Evolutionary conservation across 2,113 vertebrate species (phyloP).

Genomic region (Promerops cafer): DNA sequence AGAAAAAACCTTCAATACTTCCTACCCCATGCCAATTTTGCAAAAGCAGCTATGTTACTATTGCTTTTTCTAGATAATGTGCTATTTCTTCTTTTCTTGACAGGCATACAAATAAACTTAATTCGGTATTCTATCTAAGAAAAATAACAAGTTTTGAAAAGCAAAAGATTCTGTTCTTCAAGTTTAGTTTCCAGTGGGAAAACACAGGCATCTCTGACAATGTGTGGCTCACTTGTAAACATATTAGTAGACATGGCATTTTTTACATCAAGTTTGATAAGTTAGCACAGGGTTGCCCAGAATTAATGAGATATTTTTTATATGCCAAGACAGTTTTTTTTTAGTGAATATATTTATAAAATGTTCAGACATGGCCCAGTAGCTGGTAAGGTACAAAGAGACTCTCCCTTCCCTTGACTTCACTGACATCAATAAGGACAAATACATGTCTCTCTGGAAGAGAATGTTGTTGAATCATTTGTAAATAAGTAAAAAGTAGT

Average conservation of each 20-base stretch:
- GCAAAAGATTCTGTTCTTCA: background rate
- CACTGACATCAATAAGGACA: background rate
- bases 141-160: background rate
- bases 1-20: background rate
- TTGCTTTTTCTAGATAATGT: background rate
- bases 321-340: background rate
- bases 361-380: background rate
- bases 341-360: background rate
- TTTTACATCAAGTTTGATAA: background rate
- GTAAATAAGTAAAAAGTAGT: background rate
- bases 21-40: background rate
- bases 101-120: background rate
- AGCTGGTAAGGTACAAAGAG: background rate
- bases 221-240: background rate
- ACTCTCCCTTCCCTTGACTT: background rate
- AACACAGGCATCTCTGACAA: background rate
- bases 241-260: background rate
- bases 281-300: background rate
- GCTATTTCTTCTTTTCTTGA: background rate
- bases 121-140: background rate
- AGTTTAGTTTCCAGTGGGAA: background rate
- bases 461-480: background rate
- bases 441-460: background rate
- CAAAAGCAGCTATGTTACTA: background rate
- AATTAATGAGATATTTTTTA: background rate